Conservation (phyloP, 2,888 invertebrate species). For the Baccha elongata region DNA sequence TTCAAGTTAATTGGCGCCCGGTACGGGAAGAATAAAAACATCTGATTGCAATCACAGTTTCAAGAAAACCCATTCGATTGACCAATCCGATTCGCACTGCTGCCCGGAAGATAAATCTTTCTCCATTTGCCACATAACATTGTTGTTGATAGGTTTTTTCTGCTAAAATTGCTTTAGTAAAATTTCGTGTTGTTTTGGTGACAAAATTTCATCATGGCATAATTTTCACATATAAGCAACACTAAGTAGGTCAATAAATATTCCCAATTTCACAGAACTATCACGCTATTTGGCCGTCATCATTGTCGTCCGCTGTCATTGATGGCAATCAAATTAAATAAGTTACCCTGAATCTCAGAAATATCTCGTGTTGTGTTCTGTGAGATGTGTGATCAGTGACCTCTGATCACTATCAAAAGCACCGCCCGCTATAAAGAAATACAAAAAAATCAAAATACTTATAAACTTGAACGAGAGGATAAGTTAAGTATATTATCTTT, state of each 20-base stretch:
- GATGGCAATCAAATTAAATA: slow-evolving; percentile 38
- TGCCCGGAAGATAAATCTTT: slow-evolving; percentile 48
- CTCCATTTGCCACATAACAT: slow-evolving; percentile 3
- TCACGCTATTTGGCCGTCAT: neutral
- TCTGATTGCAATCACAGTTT: slow-evolving; percentile 54
- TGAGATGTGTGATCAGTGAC: slow-evolving; percentile 2
- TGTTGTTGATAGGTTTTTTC: neutral
- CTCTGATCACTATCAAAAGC: slow-evolving; percentile 65
- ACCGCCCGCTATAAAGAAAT: slow-evolving; percentile 55
- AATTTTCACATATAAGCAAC: slow-evolving; percentile 12
- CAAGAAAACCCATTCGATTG: slow-evolving; percentile 32
- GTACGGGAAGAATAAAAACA: slow-evolving; percentile 7
- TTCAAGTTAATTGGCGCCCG: slow-evolving; percentile 56
- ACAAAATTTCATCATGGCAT: slow-evolving; percentile 20
- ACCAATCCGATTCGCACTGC: slow-evolving; percentile 35
- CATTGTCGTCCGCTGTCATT: slow-evolving; percentile 9
- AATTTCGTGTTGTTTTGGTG: slow-evolving; percentile 3
- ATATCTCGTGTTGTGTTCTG: slow-evolving; percentile 12
- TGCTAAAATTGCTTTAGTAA: slow-evolving; percentile 20
- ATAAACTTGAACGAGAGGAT: slow-evolving; percentile 39
- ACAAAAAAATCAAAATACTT: slow-evolving; percentile 3
- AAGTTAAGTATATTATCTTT: slow-evolving; percentile 25
- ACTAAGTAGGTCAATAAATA: slow-evolving; percentile 51
- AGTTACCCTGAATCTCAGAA: slow-evolving; percentile 48
- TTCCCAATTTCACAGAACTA: slow-evolving; percentile 23